phyloP scores from a whole-genome alignment of 2,113 vertebrate genomes.

The Uria lomvia region DNA sequence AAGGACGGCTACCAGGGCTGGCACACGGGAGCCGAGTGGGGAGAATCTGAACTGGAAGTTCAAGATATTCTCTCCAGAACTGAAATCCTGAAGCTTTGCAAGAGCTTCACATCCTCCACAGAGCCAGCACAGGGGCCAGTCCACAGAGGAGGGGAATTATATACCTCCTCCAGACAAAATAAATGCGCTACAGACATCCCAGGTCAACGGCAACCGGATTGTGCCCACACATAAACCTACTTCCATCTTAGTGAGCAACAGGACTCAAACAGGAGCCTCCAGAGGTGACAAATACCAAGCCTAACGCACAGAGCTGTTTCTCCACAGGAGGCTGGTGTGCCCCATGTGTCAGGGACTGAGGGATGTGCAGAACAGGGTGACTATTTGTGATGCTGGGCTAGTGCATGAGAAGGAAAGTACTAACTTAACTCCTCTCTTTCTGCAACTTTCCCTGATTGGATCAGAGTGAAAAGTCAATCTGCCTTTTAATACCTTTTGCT shows the following conservation, averaged over 20 bases:
- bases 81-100: not conserved
- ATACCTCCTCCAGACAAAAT: not conserved
- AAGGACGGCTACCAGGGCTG: not conserved
- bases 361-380: not conserved
- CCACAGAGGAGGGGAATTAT: not conserved
- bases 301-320: not conserved
- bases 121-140: accelerated
- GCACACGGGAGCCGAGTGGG: not conserved
- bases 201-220: not conserved
- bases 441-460: not conserved
- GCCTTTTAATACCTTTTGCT: not conserved
- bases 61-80: not conserved
- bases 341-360: not conserved
- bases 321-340: not conserved
- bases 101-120: not conserved
- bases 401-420: not conserved
- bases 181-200: not conserved
- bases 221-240: not conserved
- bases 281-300: not conserved
- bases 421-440: not conserved
- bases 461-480: not conserved
- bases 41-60: not conserved
- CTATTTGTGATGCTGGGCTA: not conserved
- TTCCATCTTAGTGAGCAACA: not conserved
- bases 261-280: not conserved